phyloP scores from a whole-genome alignment of 2,888 invertebrate species.

The Tanypteryx hageni region DNA sequence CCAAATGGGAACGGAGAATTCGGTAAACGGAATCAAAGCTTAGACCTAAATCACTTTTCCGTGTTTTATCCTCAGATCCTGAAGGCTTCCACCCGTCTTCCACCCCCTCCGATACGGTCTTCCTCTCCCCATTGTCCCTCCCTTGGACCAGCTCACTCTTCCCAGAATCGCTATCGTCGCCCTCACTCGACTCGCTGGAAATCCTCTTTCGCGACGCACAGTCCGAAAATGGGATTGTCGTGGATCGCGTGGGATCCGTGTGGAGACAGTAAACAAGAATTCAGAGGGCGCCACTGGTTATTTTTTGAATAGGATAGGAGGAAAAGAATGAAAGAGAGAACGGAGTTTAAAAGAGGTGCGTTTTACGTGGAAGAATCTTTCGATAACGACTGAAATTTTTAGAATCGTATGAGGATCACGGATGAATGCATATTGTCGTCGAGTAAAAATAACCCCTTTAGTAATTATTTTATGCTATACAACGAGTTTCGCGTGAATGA shows the following conservation, averaged over 20 bases:
- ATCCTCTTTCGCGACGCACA: constrained; percentile 3
- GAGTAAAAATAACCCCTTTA: no score
- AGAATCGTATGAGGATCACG: no score
- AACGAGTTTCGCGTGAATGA: no score
- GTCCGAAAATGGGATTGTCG: not conserved
- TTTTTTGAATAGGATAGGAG: not conserved
- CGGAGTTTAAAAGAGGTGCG: no score
- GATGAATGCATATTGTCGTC: no score
- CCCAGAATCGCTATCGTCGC: not conserved
- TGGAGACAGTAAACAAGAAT: not conserved
- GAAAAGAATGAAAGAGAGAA: no score
- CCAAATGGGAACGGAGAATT: not conserved
- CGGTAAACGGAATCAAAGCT: constrained; percentile 8
- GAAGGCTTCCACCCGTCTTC: no score
- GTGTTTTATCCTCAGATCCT: not conserved
- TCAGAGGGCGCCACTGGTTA: not conserved
- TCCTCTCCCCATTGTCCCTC: not conserved
- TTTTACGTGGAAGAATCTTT: no score
- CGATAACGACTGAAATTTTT: no score
- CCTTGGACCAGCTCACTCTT: not conserved
- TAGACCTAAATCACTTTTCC: constrained; percentile 1
- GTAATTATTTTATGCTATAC: no score
- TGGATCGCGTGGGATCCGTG: not conserved
- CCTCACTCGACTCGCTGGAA: not conserved
- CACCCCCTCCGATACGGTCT: not conserved